Evolutionary conservation across 2,888 invertebrate species (phyloP).

Genomic region (Blastobasis lacticolella): DNA sequence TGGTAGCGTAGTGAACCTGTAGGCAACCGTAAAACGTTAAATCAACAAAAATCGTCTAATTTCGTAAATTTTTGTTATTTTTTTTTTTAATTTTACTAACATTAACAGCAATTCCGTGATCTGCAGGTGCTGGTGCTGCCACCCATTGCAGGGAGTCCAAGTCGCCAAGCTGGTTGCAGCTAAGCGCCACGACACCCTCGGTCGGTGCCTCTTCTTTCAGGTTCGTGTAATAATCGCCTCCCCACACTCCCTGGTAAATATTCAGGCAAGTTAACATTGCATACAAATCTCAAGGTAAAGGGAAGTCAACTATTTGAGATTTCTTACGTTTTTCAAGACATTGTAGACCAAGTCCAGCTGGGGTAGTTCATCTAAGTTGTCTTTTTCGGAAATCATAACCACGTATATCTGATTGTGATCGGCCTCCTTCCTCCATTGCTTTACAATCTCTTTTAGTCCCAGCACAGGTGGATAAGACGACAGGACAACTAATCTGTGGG

Average conservation of each 20-base stretch:
- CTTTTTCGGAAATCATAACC: conserved; percentile 29
- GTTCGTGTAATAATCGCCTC: conserved; percentile 29
- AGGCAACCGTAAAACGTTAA: not conserved
- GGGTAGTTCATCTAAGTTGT: conserved; percentile 27
- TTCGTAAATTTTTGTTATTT: not conserved
- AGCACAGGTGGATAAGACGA: conserved; percentile 25
- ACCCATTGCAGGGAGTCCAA: conserved; percentile 34
- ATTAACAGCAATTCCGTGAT: conserved; percentile 26
- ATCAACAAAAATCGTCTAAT: not conserved
- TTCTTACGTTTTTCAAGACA: conserved; percentile 28
- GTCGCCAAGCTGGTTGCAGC: conserved; percentile 23
- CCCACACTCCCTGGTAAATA: conserved; percentile 25
- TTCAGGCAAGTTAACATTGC: not conserved
- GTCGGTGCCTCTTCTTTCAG: conserved; percentile 9
- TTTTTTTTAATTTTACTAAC: conserved; percentile 19
- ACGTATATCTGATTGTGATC: conserved; percentile 27
- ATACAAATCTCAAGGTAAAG: too few relatives aligned
- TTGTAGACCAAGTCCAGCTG: conserved; percentile 30
- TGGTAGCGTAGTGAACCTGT: conserved; percentile 18
- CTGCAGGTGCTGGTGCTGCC: conserved; percentile 17
- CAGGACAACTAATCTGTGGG: conserved; percentile 26
- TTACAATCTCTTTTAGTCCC: conserved; percentile 26
- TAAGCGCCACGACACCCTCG: conserved; percentile 16
- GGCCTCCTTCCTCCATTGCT: conserved; percentile 26
- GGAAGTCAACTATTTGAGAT: not conserved